A percentile compares a stretch with the other conserved stretches of the same genome.
These are phyloP conservation scores for Pararge aegeria DNA, from an alignment of 1,140 invertebrate species.

Conservation along the genomic window DNA sequence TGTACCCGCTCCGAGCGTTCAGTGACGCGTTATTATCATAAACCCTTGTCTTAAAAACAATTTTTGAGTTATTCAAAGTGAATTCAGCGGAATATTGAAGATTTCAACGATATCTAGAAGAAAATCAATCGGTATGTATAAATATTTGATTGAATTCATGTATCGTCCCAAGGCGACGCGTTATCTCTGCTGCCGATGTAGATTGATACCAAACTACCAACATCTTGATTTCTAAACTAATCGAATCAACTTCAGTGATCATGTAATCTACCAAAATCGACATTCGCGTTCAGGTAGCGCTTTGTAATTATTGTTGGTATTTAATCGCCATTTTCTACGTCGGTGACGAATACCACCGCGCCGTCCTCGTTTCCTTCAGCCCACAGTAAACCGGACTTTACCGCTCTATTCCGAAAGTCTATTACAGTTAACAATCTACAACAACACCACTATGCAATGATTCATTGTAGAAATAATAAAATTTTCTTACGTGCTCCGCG, in stretches of 20 bases:
- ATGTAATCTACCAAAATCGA: neutral
- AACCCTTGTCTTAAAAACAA: constrained; percentile 53
- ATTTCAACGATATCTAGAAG: constrained; percentile 30
- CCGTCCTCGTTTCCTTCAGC: constrained; percentile 62
- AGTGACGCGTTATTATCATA: constrained; percentile 69
- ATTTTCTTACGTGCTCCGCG: constrained; percentile 43
- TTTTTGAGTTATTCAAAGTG: constrained; percentile 44
- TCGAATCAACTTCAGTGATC: neutral
- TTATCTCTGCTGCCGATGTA: constrained; percentile 52
- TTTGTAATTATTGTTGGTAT: constrained; percentile 70
- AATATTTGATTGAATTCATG: constrained; percentile 37
- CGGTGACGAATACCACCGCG: constrained; percentile 71
- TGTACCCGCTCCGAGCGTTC: constrained; percentile 60
- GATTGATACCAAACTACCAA: constrained; percentile 28
- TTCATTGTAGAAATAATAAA: constrained; percentile 68
- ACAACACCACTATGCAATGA: constrained; percentile 56
- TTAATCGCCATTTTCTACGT: constrained; percentile 77
- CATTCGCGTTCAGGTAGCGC: constrained; percentile 7
- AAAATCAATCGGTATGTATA: constrained; percentile 52
- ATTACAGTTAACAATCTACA: constrained; percentile 45
- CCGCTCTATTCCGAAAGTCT: constrained; percentile 55
- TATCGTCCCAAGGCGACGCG: constrained; percentile 29
- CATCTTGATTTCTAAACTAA: constrained; percentile 30
- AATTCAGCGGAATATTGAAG: constrained; percentile 36
- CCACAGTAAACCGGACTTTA: constrained; percentile 66